Evolutionary conservation across 2,113 vertebrate species (phyloP).

Genomic region (Crotalus helleri): DNA sequence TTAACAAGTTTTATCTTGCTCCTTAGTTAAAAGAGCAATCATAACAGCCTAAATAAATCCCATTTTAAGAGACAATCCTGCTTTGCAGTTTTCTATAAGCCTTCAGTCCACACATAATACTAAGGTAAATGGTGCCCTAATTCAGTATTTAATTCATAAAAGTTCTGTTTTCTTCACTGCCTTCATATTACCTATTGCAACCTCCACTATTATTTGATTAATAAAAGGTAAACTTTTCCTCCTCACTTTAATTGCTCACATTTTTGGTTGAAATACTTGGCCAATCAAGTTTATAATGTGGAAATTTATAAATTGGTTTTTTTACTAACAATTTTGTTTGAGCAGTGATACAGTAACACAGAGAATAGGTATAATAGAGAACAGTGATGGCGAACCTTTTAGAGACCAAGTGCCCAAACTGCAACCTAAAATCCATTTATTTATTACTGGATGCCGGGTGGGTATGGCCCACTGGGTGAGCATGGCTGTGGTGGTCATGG

Average conservation of each 20-base stretch:
- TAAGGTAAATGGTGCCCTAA: neutral
- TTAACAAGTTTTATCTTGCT: neutral
- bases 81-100: neutral
- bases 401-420: too few relatives aligned
- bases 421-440: too few relatives aligned
- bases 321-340: conserved; percentile 13
- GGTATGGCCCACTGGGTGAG: too few relatives aligned
- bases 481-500: too few relatives aligned
- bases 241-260: neutral
- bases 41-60: neutral
- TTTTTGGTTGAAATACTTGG: neutral
- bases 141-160: neutral
- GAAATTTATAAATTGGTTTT: conserved; percentile 7
- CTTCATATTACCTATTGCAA: neutral
- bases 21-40: neutral
- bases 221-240: neutral
- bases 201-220: neutral
- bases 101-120: neutral
- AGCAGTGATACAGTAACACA: conserved; percentile 29
- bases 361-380: conserved; percentile 13
- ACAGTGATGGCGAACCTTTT: neutral
- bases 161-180: too few relatives aligned
- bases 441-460: too few relatives aligned
- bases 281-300: neutral
- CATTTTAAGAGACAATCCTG: neutral